Percentiles rank a stretch among this genome's conserved stretches.
These are phyloP conservation scores for Osmerus mordax DNA, from an alignment of 2,113 vertebrate species.

Conservation along the genomic window DNA sequence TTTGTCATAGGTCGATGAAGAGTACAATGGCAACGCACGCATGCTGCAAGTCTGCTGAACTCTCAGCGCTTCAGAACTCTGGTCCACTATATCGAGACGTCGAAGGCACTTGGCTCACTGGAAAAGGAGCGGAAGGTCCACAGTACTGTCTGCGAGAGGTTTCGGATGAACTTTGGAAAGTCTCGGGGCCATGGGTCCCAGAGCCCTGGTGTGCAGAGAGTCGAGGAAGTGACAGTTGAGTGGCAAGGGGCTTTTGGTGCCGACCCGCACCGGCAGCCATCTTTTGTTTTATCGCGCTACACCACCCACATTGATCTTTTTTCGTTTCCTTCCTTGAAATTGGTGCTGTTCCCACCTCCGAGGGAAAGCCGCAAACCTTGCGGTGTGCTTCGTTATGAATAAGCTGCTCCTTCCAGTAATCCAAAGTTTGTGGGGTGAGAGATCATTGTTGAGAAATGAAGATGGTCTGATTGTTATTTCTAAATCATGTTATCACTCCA, in stretches of 20 bases:
- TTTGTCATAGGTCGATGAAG: conserved; percentile 62
- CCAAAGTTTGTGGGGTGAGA: conserved; percentile 4
- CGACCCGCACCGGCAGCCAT: conserved; percentile 18
- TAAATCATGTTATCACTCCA: conserved; percentile 27
- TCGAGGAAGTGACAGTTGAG: neutral
- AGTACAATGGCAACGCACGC: conserved; percentile 54
- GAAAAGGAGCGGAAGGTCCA: conserved; percentile 22
- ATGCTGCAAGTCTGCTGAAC: conserved; percentile 73
- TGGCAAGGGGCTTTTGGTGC: neutral
- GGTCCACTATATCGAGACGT: conserved; percentile 32
- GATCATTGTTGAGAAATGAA: conserved; percentile 19
- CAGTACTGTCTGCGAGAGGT: conserved; percentile 20
- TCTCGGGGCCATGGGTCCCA: neutral
- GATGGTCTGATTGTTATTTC: conserved; percentile 14
- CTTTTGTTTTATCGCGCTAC: conserved; percentile 20
- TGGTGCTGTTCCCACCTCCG: conserved; percentile 14
- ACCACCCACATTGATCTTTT: conserved; percentile 7
- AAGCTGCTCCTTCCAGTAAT: conserved; percentile 40
- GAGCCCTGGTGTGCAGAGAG: neutral
- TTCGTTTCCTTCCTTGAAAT: conserved; percentile 12
- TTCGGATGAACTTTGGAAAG: conserved; percentile 17
- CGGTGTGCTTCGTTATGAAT: conserved; percentile 13
- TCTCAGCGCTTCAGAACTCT: neutral
- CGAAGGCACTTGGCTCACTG: conserved; percentile 41
- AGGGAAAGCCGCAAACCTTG: neutral